phyloP scores from a whole-genome alignment of 2,113 vertebrate genomes.

The Callospermophilus lateralis region DNA sequence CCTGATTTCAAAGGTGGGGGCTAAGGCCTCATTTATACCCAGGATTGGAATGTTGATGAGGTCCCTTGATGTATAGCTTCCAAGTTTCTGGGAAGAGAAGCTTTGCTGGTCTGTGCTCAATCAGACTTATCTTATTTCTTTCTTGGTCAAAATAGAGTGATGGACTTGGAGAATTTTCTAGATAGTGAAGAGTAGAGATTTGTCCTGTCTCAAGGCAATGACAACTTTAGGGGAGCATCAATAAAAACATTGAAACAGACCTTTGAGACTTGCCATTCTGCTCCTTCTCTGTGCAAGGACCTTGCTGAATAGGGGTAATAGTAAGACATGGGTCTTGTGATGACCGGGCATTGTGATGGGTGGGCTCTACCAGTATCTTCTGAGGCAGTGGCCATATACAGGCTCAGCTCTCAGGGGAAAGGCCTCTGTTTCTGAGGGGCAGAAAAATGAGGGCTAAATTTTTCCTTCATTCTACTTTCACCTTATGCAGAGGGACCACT shows the following conservation, averaged over 20 bases:
- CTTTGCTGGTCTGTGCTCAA: background rate
- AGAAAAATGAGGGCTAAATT: background rate
- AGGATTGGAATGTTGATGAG: slow-evolving; percentile 3
- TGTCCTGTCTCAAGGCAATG: background rate
- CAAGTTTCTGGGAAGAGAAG: background rate
- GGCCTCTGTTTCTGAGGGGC: background rate
- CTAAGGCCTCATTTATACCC: background rate
- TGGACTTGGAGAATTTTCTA: slow-evolving; percentile 29
- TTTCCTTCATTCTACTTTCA: background rate
- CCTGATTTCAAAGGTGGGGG: background rate
- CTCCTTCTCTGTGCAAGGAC: background rate
- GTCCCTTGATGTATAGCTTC: background rate
- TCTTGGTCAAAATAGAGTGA: background rate
- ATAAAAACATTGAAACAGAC: background rate
- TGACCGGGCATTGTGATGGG: background rate
- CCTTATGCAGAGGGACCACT: background rate
- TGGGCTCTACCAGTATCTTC: background rate
- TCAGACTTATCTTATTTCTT: background rate
- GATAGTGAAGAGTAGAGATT: background rate
- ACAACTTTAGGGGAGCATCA: background rate
- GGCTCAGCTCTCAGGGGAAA: background rate
- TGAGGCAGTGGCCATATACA: background rate
- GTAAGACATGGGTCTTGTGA: background rate
- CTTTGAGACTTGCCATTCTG: background rate
- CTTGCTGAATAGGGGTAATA: background rate